A percentile compares a stretch with the other conserved stretches of the same genome.
Conservation (phyloP, 1,140 invertebrate genomes). For the Brachionus manjavacas region DNA sequence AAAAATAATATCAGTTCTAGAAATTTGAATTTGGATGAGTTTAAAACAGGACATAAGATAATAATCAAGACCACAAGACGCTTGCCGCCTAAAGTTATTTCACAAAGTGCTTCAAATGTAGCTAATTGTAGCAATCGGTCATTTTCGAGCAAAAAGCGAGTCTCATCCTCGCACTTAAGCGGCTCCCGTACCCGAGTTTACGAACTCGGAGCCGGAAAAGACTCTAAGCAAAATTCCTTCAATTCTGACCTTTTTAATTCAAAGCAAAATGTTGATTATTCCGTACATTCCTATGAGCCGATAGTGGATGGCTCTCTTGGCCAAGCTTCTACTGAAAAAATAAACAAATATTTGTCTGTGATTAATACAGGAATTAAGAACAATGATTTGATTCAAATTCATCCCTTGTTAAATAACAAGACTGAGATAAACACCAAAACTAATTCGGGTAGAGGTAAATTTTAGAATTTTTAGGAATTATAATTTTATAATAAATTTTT, state of each 20-base stretch:
- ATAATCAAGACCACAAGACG: slow-evolving; percentile 22
- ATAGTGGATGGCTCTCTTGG: background rate
- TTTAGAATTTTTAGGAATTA: background rate
- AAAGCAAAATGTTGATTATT: slow-evolving; percentile 12
- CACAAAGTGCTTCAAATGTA: slow-evolving; percentile 7
- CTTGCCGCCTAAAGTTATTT: background rate
- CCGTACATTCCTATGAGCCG: background rate
- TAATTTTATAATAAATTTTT: background rate
- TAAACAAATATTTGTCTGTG: slow-evolving; percentile 25
- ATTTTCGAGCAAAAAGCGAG: background rate
- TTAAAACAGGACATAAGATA: slow-evolving; percentile 25
- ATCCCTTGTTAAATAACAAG: slow-evolving; percentile 23
- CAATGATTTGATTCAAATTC: slow-evolving; percentile 41
- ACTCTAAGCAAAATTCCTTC: background rate
- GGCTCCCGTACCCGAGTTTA: background rate
- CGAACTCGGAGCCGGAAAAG: background rate
- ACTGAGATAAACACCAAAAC: background rate
- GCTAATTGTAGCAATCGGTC: background rate
- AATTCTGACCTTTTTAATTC: background rate
- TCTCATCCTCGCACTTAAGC: background rate
- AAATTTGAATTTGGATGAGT: background rate
- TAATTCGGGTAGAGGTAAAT: background rate
- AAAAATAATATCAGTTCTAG: background rate
- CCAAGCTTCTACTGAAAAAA: background rate
- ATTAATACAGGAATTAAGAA: slow-evolving; percentile 27